Evolutionary conservation across 2,113 vertebrate species (phyloP), one percentile per base, ranked within the genome.

Genomic region (Crypturellus undulatus): DNA sequence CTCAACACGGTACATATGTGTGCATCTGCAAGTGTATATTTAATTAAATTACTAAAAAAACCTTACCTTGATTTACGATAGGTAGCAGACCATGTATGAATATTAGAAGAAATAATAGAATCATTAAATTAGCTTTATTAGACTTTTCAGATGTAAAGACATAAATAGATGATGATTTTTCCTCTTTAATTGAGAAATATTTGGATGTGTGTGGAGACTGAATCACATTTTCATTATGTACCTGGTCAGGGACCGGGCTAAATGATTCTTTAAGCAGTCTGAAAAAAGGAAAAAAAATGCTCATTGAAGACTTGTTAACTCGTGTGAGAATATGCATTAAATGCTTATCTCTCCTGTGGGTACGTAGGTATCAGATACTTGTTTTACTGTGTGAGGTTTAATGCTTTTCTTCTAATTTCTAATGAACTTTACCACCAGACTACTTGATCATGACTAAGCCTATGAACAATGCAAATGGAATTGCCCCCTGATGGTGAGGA

Each of bases 401-500:
- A 97, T 97, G 97, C 96, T 98, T 98, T 97, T 97, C 97, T 97
- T 98, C 98, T 97, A 95, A 98, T 98, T 98, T 98, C 98, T 98
- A 99, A 99, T 99, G 98, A 99, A 99, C 98, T 99, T 99, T 98
- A 99, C 98, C 98, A 99, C 98, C 97, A 99, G 98, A 99, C 98
- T 99, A 98, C 98, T 99, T 99, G 98, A 98, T 98, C 98, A 98
- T 98, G 99, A 99, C 98, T 99, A 99, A 99, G 98, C 99, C 98
- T 98, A 98, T 97, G 98, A 99, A 99, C 98, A 99, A 99, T 99
- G 99, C 98, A 99, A 99, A 99, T 99, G 98, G 99, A 99, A 99
- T 99, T 99, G 98, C 99, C 99, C 99, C 99, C 99, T 95, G 99
- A 98, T 98, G 99, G 98, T 98, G 98, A 99, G 99, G 99, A 99